Base-by-base conservation (phyloP, 2,797 vertebrate species). In the Acropternis orthonyx region DNA sequence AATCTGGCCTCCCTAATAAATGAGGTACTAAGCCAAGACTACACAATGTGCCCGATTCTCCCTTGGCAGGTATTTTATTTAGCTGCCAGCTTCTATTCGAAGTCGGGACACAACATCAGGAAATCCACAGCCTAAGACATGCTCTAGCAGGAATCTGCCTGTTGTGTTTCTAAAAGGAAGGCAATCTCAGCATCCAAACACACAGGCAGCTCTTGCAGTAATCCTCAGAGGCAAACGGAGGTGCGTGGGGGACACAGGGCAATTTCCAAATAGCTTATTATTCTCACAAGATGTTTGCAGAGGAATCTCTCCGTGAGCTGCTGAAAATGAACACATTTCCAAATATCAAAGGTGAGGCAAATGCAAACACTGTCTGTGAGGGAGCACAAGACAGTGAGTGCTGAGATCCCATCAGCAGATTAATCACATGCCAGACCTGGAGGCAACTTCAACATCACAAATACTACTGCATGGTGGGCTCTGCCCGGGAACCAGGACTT, bases 331-430 rank as follows among this genome's bases (percentile, higher is more conserved):
- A 66, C 87, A 66, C 28, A 15, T 89, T 95, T 94, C 79, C 69
- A 89, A 89, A 95, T 93, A 86, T 43, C 89, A 79, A 72, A 94
- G 86, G 89, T 73, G 91, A 97, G 66, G 80, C 49, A 66, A 56
- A 67, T 80, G 82, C 92, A 91, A 90, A 81, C 43, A 41, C 18
- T 54, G 86, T 76, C 89, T 91, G 27, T 28, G 82, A 93, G 80
- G 63, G 49, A 93, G 88, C 76, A 94, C 71, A 69, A 92, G 89
- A 66, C 90, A 81, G 74, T 1, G 15, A 85, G 91, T 32, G 56
- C 83, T 82, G 92, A 88, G 73, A 88, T 80, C 71, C 65, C 41
- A 52, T 89, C 83, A 91, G 61, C 68, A 65, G 92, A 90, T 67
- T 39, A 66, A 85, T 89, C 95, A 77, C 93, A 93, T 79, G 93